Conservation (phyloP, 2,797 vertebrate genomes). For the Hippopotamyrus pictus region DNA sequence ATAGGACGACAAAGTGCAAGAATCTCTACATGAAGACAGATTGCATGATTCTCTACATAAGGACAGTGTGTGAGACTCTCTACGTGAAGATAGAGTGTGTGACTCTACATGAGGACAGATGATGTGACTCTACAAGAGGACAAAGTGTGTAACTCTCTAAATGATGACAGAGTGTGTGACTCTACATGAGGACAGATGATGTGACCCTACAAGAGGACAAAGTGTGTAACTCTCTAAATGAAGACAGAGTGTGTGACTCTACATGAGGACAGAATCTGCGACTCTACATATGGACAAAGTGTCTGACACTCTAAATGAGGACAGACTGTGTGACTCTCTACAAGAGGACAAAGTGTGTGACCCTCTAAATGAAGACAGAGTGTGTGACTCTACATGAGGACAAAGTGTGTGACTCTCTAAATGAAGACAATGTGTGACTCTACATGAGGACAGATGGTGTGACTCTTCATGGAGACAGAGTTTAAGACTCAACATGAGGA, state of each 20-base stretch:
- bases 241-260: not conserved
- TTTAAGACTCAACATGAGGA: not conserved
- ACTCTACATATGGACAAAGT: not conserved
- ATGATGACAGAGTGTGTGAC: not conserved
- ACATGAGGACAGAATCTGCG: not conserved
- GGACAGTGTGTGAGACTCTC: not conserved
- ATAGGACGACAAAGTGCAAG: not conserved
- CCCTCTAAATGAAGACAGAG: not conserved
- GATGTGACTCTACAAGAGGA: not conserved
- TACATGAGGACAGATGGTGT: not conserved
- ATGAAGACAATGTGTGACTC: not conserved
- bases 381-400: not conserved
- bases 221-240: not conserved
- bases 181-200: too few relatives aligned
- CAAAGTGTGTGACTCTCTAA: not conserved
- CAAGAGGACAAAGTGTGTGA: not conserved
- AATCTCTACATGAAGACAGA: not conserved
- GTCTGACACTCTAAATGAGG: not conserved
- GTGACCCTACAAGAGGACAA: too few relatives aligned
- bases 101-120: not conserved
- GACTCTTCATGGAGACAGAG: not conserved
- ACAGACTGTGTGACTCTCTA: not conserved
- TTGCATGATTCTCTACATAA: not conserved
- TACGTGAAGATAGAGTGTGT: not conserved
- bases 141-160: not conserved